Percentiles rank a stretch among this genome's conserved stretches.
phyloP scores from a whole-genome alignment of 2,888 invertebrate species.

The Tyria jacobaeae region DNA sequence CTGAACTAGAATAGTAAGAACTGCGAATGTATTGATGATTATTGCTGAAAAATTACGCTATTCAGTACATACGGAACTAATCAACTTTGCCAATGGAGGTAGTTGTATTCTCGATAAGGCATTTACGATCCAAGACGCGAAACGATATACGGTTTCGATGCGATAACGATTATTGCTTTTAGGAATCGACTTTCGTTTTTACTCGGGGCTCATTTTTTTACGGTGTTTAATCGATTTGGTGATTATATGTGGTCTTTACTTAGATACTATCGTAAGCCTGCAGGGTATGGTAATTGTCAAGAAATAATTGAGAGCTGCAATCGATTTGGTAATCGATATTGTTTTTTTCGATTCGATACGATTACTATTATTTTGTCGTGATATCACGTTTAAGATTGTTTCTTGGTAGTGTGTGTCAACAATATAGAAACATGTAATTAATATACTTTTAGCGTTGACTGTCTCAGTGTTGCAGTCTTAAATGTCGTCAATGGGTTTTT shows the following conservation, averaged over 20 bases:
- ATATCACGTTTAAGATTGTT: constrained; percentile 13
- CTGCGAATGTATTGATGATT: constrained; percentile 12
- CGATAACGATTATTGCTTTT: constrained; percentile 50
- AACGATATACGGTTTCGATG: constrained; percentile 46
- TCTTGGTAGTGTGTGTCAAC: constrained; percentile 5
- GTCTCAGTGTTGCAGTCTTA: no score
- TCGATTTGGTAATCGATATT: constrained; percentile 19
- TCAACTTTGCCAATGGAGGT: constrained; percentile 27
- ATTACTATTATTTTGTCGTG: constrained; percentile 15
- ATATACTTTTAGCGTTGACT: not conserved
- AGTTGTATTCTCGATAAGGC: constrained; percentile 33
- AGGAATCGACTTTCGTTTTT: constrained; percentile 47
- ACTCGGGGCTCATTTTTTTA: constrained; percentile 43
- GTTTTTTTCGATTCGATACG: constrained; percentile 21
- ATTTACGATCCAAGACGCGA: constrained; percentile 31
- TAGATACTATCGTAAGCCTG: constrained; percentile 45
- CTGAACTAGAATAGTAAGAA: not conserved
- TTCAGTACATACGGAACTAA: constrained; percentile 40
- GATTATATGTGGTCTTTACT: constrained; percentile 48
- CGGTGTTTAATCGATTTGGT: constrained; percentile 46
- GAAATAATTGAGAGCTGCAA: constrained; percentile 20
- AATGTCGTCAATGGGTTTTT: no score
- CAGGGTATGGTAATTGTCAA: constrained; percentile 30
- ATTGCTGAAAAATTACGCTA: constrained; percentile 15
- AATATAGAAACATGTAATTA: not conserved